These are phyloP conservation scores for Apogon talboti DNA, from an alignment of 2,797 vertebrate species.

Conservation along the genomic window DNA sequence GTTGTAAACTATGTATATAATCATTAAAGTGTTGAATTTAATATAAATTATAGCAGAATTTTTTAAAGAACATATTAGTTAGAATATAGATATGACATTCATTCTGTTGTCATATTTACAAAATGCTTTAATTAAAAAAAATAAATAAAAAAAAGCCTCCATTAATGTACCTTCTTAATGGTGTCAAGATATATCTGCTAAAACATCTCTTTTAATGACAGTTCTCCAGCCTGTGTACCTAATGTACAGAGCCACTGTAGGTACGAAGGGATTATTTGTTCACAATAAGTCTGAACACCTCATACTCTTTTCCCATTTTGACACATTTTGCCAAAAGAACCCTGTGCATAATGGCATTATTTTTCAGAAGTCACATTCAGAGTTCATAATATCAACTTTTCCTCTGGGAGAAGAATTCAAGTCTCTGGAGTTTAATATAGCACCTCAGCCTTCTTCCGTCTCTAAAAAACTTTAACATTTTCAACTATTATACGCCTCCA, in stretches of 20 bases:
- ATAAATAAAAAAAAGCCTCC: too few relatives aligned
- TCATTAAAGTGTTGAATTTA: not conserved
- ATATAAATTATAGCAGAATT: too few relatives aligned
- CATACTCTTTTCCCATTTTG: slow-evolving; percentile 4
- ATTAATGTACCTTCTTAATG: too few relatives aligned
- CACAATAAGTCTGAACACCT: slow-evolving; percentile 24
- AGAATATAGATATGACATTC: not conserved
- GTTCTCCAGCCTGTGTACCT: slow-evolving; percentile 22
- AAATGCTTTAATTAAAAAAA: too few relatives aligned
- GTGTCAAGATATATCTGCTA: slow-evolving; percentile 1
- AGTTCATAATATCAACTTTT: slow-evolving; percentile 25
- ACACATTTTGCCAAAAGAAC: slow-evolving; percentile 35
- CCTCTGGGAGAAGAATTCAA: slow-evolving; percentile 37
- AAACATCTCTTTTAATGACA: slow-evolving; percentile 24
- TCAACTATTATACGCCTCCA: slow-evolving; percentile 47
- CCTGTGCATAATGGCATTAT: slow-evolving; percentile 27
- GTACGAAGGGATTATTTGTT: slow-evolving; percentile 17
- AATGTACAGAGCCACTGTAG: slow-evolving; percentile 35
- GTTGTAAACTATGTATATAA: slow-evolving; percentile 4
- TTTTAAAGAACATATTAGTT: not conserved
- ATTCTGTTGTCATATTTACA: too few relatives aligned
- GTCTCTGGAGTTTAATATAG: slow-evolving; percentile 41
- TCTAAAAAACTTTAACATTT: slow-evolving; percentile 34
- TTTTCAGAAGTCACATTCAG: slow-evolving; percentile 51
- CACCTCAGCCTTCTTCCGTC: slow-evolving; percentile 6